phyloP scores from a whole-genome alignment of 2,113 vertebrate genomes.

The Ictalurus furcatus region DNA sequence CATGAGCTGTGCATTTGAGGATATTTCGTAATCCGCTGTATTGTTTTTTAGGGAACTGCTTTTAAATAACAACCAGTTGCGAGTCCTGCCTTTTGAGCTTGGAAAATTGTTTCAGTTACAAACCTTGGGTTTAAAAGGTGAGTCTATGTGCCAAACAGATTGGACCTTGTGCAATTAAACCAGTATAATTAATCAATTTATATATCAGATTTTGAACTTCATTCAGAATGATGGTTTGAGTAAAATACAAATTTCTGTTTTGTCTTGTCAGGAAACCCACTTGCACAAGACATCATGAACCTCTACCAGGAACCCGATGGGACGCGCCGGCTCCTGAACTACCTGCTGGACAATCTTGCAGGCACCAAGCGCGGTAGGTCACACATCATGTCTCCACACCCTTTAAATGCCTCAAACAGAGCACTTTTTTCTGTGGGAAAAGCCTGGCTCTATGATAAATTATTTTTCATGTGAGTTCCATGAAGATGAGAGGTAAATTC shows the following conservation, averaged over 20 bases:
- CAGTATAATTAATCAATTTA: background rate
- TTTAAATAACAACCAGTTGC: conserved; percentile 99
- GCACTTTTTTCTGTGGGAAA: background rate
- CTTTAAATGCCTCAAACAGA: background rate
- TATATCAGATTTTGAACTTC: background rate
- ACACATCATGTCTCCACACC: too few species aligned
- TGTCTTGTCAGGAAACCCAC: conserved; percentile 87
- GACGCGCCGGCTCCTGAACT: conserved; percentile 94
- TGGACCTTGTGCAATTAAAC: background rate
- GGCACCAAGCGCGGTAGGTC: conserved; percentile 96
- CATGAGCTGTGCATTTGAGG: background rate
- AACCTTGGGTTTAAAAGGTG: conserved; percentile 99
- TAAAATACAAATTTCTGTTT: conserved; percentile 2
- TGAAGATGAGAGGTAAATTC: background rate
- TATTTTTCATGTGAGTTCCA: background rate
- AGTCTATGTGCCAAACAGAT: conserved; percentile 45
- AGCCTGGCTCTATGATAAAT: background rate
- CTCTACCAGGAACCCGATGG: conserved; percentile 98
- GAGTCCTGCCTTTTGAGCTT: conserved; percentile 99
- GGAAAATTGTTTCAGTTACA: conserved; percentile 99
- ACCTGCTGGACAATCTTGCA: conserved; percentile 99
- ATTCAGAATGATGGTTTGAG: conserved; percentile 17
- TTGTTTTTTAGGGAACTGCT: conserved; percentile 92
- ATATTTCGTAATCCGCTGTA: background rate
- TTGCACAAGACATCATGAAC: conserved; percentile 97